Base-by-base conservation (phyloP, 2,888 invertebrate genomes). In the Drosophila kuntzei region DNA sequence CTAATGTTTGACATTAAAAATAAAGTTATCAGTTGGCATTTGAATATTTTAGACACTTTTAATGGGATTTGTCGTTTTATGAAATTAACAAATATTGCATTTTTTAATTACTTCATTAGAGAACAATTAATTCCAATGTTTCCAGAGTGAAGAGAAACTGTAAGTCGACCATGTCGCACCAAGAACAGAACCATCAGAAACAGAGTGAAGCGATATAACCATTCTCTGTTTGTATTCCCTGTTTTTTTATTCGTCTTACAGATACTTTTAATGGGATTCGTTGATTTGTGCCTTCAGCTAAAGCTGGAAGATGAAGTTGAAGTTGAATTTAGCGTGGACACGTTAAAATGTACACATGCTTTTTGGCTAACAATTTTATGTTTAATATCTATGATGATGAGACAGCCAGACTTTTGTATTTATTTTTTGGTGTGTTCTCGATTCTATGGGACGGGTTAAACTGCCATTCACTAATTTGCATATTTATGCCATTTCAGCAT, bases 391-490 rank as follows among this genome's bases (percentile, higher is more conserved):
- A 76, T 74, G 73, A 68, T 75, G 77, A 69, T 76, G 76, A 55
- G 70, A 44, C 55, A 32, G 55, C 3, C 34, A 44, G 44, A 69
- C 61, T 64, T 63, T 79, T 74, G 61, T 71, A 39, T 80, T 73
- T 61, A 61, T 64, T 65, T 62, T 34, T 51, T 36, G 32, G 58
- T 63, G 49, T 71, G 62, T 72, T 84, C 80, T 76, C 63, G 63
- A 83, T 85, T 79, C 71, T 75, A 50, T 66, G 66, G 72, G 84
- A 70, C 71, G 69, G 66, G 67, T 68, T 55, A 50, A 68, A 53
- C 62, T 67, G 89, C 88, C 87, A 90, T 87, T 87, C 87, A 89
- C 87, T 90, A 80, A 87, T 87, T 90, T 89, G 86, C 87, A 87
- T 86, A 86, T 74, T 80, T 82, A 80, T 79, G 77, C 76, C 73